Evolutionary conservation across 2,797 vertebrate species (phyloP).

Genomic region (Premnoplex brunnescens): DNA sequence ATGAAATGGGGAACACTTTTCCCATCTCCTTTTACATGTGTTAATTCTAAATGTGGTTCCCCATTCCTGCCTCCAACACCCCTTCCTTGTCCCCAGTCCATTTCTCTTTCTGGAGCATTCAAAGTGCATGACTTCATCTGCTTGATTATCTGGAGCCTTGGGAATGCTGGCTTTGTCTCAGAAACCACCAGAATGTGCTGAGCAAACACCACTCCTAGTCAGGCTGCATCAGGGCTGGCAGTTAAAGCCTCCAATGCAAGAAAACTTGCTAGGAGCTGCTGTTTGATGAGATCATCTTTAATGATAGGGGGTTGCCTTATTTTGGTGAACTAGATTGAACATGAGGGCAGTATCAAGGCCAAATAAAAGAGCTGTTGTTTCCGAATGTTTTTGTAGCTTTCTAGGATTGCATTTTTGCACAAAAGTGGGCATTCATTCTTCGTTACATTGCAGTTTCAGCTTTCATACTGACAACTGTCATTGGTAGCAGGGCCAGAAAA

Average conservation of each 20-base stretch:
- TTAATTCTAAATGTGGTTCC: not conserved
- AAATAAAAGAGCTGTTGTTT: conserved; percentile 47
- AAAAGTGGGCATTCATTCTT: not conserved
- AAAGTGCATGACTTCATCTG: conserved; percentile 44
- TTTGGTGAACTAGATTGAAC: not conserved
- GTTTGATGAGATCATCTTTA: conserved; percentile 5
- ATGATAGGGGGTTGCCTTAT: not conserved
- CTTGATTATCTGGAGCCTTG: conserved; percentile 7
- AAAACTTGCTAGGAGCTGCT: not conserved
- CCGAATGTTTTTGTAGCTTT: not conserved
- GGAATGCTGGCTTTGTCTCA: conserved; percentile 40
- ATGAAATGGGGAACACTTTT: not conserved
- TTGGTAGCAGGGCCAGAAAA: not conserved
- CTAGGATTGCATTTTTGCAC: not conserved
- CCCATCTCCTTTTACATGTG: accelerated
- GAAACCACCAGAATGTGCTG: conserved; percentile 30
- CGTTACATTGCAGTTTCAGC: not conserved
- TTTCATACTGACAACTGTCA: not conserved
- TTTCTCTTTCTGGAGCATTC: not conserved
- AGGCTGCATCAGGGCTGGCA: not conserved
- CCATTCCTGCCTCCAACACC: not conserved
- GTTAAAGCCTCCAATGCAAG: not conserved
- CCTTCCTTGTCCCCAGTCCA: not conserved
- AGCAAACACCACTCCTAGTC: not conserved
- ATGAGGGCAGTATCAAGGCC: not conserved